These are phyloP conservation scores for Drosophila sp. DNA, from an alignment of 1,140 invertebrate genomes.

Conservation along the genomic window DNA sequence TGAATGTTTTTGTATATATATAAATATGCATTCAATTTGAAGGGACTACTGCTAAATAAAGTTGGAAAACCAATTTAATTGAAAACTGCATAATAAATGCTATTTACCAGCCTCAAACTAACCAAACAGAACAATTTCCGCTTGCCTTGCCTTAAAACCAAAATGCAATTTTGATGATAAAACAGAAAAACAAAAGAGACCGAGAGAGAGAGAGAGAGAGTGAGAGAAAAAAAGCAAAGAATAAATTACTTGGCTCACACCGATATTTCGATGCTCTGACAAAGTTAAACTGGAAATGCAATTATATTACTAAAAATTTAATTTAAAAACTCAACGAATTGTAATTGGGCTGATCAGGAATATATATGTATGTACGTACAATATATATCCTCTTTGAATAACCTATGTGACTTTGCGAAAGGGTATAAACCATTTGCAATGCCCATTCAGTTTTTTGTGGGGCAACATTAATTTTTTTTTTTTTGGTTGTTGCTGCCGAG, in stretches of 20 bases:
- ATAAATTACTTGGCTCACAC: neutral
- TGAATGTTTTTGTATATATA: neutral
- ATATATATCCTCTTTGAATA: too few species aligned
- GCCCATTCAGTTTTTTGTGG: neutral
- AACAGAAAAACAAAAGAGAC: neutral
- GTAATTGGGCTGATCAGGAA: too few species aligned
- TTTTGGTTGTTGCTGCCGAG: neutral
- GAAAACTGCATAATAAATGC: constrained; percentile 14
- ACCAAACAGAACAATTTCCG: constrained; percentile 13
- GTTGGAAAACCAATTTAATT: constrained; percentile 11
- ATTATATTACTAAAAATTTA: too few species aligned
- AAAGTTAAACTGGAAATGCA: neutral
- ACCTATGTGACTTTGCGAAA: neutral
- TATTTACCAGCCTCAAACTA: constrained; percentile 12
- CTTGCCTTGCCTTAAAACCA: constrained; percentile 7
- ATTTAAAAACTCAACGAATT: too few species aligned
- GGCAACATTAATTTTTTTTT: neutral
- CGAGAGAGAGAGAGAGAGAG: neutral
- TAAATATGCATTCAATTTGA: neutral
- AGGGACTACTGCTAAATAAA: neutral
- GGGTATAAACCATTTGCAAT: neutral
- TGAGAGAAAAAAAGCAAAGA: neutral
- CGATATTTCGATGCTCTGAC: neutral
- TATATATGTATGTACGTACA: too few species aligned
- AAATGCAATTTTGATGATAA: constrained; percentile 14